Conservation (phyloP, 2,797 vertebrate species). For the Anableps anableps region DNA sequence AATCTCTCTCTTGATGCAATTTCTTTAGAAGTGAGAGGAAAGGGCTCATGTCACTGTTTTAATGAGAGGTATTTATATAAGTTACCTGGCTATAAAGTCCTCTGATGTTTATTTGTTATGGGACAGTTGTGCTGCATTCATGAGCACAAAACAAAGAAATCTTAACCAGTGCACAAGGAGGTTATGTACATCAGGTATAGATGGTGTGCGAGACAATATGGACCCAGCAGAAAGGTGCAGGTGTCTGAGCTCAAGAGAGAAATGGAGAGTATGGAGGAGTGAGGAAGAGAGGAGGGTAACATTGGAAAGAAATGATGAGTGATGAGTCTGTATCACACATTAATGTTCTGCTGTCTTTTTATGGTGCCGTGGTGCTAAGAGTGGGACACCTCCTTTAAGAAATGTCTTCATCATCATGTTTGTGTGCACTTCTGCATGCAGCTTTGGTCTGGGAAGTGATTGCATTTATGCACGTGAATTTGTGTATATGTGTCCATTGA, state of each 20-base stretch:
- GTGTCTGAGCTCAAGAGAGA: slow-evolving; percentile 22
- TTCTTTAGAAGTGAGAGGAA: slow-evolving; percentile 72
- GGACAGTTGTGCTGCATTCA: slow-evolving; percentile 57
- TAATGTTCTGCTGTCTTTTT: slow-evolving; percentile 67
- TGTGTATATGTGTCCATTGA: slow-evolving; percentile 21
- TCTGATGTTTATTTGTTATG: slow-evolving; percentile 67
- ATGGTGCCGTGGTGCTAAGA: slow-evolving; percentile 58
- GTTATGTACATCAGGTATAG: slow-evolving; percentile 9
- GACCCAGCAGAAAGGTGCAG: slow-evolving; percentile 20
- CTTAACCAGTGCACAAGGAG: not conserved
- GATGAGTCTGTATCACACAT: slow-evolving; percentile 78
- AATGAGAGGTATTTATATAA: slow-evolving; percentile 81
- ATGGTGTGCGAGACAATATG: slow-evolving; percentile 18
- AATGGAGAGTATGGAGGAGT: slow-evolving; percentile 47
- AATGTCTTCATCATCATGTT: slow-evolving; percentile 49
- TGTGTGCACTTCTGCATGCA: slow-evolving; percentile 27
- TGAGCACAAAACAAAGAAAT: slow-evolving; percentile 5
- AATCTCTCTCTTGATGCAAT: slow-evolving; percentile 72
- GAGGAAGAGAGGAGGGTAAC: slow-evolving; percentile 70
- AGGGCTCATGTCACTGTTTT: slow-evolving; percentile 75
- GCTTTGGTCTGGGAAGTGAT: slow-evolving; percentile 19
- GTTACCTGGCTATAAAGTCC: slow-evolving; percentile 75
- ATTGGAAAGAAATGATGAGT: slow-evolving; percentile 80
- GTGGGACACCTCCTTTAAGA: slow-evolving; percentile 58
- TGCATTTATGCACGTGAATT: slow-evolving; percentile 35